Base-by-base conservation (phyloP, 1,140 invertebrate genomes). In the Zeugodacus cucurbitae region DNA sequence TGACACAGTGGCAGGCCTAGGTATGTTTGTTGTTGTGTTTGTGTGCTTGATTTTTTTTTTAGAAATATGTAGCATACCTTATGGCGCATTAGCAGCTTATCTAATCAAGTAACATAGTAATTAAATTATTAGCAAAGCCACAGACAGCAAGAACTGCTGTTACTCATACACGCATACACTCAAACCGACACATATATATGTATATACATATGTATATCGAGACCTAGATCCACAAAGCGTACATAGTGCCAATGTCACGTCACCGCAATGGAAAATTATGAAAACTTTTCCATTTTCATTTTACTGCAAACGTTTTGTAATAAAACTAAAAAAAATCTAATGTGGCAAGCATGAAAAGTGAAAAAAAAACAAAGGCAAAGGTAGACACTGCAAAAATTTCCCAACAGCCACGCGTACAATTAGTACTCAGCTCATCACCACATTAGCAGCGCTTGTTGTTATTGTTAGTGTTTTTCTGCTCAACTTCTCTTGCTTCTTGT, bases 211-310 rank as follows among this genome's bases (percentile, higher is more conserved):
- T 14, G 48, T 14, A 54, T 14, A n/a, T n/a, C n/a, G n/a, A 54
- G 14, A 54, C 48, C 48, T 26, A 64, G 14, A 8, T n/a, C n/a
- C n/a, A n/a, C n/a, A n/a, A n/a, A n/a, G n/a, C n/a, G n/a, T n/a
- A n/a, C n/a, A n/a, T n/a, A 41, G 67, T 34, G 17, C 8, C 34
- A 41, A 32, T 22, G 34, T 7, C 32, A 32, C 67, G 48, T 54
- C 48, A n/a, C n/a, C 17, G 67, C 67, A 48, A n/a, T 82, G 74
- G 74, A 82, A 82, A 82, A 48, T 82, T 82, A 82, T 82, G 37
- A 48, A 82, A 82, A 82, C 20, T 48, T 82, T 82, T 82, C 74
- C 74, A 82, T 54, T 82, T 48, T 82, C 37, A 44, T 54, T 54
- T 82, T 6, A 26, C 44, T 82, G 14, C 7, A 22, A 26, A 41